Evolutionary conservation across 2,797 vertebrate genomes (phyloP).

Genomic region (Anguilla obscura): DNA sequence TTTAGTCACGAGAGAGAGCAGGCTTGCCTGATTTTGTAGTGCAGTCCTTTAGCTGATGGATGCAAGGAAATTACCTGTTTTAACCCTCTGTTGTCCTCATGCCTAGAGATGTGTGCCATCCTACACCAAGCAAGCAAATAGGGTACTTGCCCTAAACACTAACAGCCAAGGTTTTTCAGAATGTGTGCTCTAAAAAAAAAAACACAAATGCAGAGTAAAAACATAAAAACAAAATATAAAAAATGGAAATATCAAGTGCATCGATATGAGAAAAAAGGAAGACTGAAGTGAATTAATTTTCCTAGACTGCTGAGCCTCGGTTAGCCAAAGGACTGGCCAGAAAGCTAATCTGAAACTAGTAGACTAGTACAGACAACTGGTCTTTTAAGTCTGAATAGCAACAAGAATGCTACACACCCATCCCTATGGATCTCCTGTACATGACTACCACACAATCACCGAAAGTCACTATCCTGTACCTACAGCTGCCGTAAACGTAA

Average conservation of each 20-base stretch:
- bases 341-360: slow-evolving; percentile 2
- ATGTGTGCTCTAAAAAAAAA: slow-evolving; percentile 29
- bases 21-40: slow-evolving; percentile 7
- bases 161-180: slow-evolving; percentile 35
- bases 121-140: slow-evolving; percentile 26
- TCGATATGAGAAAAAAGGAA: slow-evolving; percentile 56
- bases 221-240: slow-evolving; percentile 16
- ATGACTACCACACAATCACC: neutral
- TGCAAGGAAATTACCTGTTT: slow-evolving; percentile 40
- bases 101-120: slow-evolving; percentile 43
- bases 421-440: neutral
- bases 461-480: neutral
- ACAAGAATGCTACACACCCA: slow-evolving; percentile 45
- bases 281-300: slow-evolving; percentile 52
- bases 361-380: slow-evolving; percentile 3
- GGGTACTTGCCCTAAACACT: slow-evolving; percentile 5
- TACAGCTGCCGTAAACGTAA: neutral
- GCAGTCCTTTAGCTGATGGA: slow-evolving; percentile 17
- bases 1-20: slow-evolving; percentile 22
- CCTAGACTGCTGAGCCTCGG: slow-evolving; percentile 37
- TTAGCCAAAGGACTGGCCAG: neutral
- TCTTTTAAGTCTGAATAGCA: neutral
- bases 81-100: slow-evolving; percentile 42
- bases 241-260: slow-evolving; percentile 50
- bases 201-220: slow-evolving; percentile 26